Conservation (phyloP, 2,113 vertebrate species). For the Ceyx margarethae region DNA sequence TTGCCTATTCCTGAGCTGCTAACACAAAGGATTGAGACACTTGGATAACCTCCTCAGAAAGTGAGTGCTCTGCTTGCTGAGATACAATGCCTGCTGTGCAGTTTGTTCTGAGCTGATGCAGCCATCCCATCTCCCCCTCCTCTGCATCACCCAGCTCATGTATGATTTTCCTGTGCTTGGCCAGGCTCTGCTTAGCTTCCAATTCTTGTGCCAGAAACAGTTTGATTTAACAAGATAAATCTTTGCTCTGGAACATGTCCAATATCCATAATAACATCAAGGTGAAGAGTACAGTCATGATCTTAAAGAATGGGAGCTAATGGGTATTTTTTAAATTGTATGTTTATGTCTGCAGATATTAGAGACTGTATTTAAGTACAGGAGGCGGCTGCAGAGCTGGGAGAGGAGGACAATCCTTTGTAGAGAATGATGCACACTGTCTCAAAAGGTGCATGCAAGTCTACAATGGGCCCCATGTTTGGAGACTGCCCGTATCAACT, state of each 20-base stretch:
- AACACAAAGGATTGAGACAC: slow-evolving; percentile 62
- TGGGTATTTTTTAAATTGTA: not conserved
- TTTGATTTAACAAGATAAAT: not conserved
- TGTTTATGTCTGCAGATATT: not conserved
- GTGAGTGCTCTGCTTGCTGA: slow-evolving; percentile 65
- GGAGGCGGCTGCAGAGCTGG: not conserved
- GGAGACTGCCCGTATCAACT: not conserved
- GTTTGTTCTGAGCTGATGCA: slow-evolving; percentile 70
- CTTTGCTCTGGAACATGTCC: not conserved
- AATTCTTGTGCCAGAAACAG: slow-evolving; percentile 55
- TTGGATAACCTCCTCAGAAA: slow-evolving; percentile 71
- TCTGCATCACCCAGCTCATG: slow-evolving; percentile 65
- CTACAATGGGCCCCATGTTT: accelerated
- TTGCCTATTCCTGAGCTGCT: slow-evolving; percentile 41
- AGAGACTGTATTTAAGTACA: not conserved
- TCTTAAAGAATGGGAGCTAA: not conserved
- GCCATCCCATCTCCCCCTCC: slow-evolving; percentile 63
- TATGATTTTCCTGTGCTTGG: slow-evolving; percentile 64
- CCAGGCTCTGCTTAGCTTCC: slow-evolving; percentile 73
- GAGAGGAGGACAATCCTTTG: not conserved
- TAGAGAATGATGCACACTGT: not conserved
- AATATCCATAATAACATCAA: not conserved
- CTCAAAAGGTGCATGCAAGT: not conserved
- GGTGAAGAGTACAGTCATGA: not conserved
- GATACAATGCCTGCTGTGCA: slow-evolving; percentile 58